phyloP scores from a whole-genome alignment of 2,797 vertebrate species.

The Helarctos malayanus region DNA sequence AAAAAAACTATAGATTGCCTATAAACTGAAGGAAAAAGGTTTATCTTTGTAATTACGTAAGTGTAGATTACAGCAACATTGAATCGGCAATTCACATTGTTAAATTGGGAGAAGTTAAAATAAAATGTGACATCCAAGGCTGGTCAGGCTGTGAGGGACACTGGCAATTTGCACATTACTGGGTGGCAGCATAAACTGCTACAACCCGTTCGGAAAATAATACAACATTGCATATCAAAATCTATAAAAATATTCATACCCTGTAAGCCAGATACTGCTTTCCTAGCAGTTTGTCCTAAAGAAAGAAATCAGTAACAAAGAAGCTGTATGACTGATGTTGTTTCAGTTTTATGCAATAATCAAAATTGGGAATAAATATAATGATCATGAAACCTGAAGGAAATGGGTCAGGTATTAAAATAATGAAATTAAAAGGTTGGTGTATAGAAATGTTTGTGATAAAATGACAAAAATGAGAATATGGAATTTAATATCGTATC shows the following conservation, averaged over 20 bases:
- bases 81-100: neutral
- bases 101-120: slow-evolving; percentile 6
- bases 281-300: neutral
- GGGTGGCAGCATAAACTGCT: neutral
- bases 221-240: neutral
- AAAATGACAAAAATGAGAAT: slow-evolving; percentile 9
- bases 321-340: neutral
- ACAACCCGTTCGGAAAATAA: neutral
- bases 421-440: neutral
- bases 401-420: neutral
- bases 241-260: neutral
- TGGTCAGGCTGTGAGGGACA: neutral
- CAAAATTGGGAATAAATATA: neutral
- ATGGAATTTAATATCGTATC: neutral
- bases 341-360: neutral
- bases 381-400: neutral
- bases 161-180: neutral
- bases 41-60: neutral
- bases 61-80: neutral
- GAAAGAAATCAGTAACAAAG: slow-evolving; percentile 35
- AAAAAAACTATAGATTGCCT: neutral
- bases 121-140: neutral
- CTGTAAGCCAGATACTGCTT: neutral
- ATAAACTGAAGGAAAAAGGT: neutral
- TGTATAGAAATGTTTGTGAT: neutral